A percentile compares a stretch with the other conserved stretches of the same genome.
Conservation (phyloP, 2,113 vertebrate species). For the Syngnathus typhle region DNA sequence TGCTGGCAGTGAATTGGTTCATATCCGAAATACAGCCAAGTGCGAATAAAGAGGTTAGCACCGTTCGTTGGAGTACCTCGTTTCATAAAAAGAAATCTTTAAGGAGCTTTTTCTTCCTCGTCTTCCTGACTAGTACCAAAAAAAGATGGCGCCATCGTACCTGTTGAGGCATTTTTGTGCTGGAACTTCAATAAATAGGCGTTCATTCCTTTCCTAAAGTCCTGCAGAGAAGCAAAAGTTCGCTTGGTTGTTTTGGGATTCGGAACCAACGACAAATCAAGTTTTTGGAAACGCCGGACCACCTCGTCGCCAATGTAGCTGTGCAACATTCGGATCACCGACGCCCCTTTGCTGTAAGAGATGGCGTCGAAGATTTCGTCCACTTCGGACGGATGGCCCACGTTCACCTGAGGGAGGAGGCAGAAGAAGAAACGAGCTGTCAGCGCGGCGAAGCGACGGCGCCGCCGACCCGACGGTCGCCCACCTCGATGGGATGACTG, state of each 20-base stretch:
- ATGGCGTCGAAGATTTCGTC: slow-evolving; percentile 99
- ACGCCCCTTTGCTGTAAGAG: slow-evolving; percentile 98
- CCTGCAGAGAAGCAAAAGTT: slow-evolving; percentile 67
- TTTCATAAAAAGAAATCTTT: no score
- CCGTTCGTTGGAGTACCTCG: no score
- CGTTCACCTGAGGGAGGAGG: slow-evolving; percentile 77
- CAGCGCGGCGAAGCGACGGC: background rate
- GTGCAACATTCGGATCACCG: slow-evolving; percentile 96
- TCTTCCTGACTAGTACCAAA: no score
- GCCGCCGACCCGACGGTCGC: no score
- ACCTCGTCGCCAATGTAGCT: slow-evolving; percentile 97
- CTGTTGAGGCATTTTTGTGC: slow-evolving; percentile 95
- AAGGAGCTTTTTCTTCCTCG: no score
- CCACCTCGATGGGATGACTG: slow-evolving; percentile 96
- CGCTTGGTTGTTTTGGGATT: background rate
- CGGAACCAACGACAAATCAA: background rate
- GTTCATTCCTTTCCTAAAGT: slow-evolving; percentile 99
- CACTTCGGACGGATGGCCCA: slow-evolving; percentile 95
- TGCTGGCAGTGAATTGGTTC: no score
- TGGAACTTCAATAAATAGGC: slow-evolving; percentile 93
- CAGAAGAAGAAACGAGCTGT: background rate
- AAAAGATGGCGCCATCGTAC: slow-evolving; percentile 54
- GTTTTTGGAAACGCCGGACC: background rate
- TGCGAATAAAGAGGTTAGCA: no score
- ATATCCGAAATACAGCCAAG: no score